phyloP scores from a whole-genome alignment of 1,140 invertebrate genomes.

The Atopsyche davidsoni region DNA sequence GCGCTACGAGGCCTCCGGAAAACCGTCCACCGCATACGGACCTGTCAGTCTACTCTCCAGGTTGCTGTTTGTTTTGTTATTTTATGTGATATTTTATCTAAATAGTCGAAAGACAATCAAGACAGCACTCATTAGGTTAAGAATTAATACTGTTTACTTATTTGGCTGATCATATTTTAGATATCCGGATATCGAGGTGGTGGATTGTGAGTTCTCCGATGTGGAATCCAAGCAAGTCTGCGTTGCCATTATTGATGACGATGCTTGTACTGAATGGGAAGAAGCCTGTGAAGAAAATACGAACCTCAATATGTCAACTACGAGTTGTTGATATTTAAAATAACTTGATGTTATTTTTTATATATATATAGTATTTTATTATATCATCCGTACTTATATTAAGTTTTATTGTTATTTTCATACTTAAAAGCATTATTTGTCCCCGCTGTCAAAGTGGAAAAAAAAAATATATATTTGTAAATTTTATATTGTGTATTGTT shows the following conservation, averaged over 20 bases:
- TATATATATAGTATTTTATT: no score
- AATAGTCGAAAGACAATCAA: not conserved
- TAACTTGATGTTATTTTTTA: no score
- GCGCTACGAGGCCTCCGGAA: slow-evolving; percentile 14
- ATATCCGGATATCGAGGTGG: slow-evolving; percentile 4
- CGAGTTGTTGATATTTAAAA: no score
- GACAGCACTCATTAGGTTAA: not conserved
- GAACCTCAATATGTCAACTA: no score
- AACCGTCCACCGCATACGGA: slow-evolving; percentile 6
- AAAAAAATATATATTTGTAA: no score
- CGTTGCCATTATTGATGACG: slow-evolving; percentile 11
- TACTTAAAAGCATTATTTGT: no score
- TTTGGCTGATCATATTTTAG: slow-evolving; percentile 7
- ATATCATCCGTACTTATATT: no score
- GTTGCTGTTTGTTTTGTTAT: slow-evolving; percentile 11
- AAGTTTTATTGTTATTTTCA: no score
- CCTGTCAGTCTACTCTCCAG: slow-evolving; percentile 11
- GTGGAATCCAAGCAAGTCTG: slow-evolving; percentile 3
- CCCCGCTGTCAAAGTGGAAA: no score
- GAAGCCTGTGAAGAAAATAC: no score
- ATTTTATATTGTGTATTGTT: no score
- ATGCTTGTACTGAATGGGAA: slow-evolving; percentile 14
- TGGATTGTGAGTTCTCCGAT: slow-evolving; percentile 8
- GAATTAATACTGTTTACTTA: not conserved
- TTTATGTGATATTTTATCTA: not conserved